phyloP scores from a whole-genome alignment of 2,888 invertebrate species.

The Drosophila basisetae region DNA sequence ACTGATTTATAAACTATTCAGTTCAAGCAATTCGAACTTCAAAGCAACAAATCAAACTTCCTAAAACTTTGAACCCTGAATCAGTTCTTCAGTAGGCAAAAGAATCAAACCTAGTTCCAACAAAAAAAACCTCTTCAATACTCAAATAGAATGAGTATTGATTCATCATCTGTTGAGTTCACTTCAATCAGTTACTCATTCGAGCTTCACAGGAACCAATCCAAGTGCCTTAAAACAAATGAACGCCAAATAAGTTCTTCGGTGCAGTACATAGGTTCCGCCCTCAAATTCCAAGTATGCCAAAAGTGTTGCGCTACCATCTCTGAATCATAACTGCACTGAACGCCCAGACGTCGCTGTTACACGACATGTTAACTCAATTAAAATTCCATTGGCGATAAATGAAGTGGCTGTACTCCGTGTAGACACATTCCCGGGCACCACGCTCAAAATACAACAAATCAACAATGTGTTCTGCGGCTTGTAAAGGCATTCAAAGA shows the following conservation, averaged over 20 bases:
- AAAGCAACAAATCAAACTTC: neutral
- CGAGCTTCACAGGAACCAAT: neutral
- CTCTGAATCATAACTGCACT: constrained; percentile 37
- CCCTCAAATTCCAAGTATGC: constrained; percentile 18
- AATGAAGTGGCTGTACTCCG: constrained; percentile 55
- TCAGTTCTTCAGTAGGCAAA: neutral
- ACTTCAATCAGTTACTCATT: neutral
- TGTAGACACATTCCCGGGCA: constrained; percentile 44
- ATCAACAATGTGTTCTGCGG: constrained; percentile 31
- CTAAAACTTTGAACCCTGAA: neutral
- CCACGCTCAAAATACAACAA: constrained; percentile 17
- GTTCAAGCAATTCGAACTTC: neutral
- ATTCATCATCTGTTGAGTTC: neutral
- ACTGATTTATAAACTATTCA: neutral
- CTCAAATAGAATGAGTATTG: no score
- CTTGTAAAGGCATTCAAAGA: constrained; percentile 57
- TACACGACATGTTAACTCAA: constrained; percentile 68
- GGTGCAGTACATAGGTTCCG: constrained; percentile 11
- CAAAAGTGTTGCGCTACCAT: constrained; percentile 12
- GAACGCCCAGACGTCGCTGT: constrained; percentile 30
- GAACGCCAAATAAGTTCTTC: constrained; percentile 6
- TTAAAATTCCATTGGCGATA: constrained; percentile 67
- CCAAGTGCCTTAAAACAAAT: neutral
- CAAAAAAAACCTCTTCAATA: neutral
- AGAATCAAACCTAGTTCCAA: neutral